Evolutionary conservation across 2,888 invertebrate genomes (phyloP), one percentile per base, ranked within the genome.

Genomic region (Diaperis boleti): DNA sequence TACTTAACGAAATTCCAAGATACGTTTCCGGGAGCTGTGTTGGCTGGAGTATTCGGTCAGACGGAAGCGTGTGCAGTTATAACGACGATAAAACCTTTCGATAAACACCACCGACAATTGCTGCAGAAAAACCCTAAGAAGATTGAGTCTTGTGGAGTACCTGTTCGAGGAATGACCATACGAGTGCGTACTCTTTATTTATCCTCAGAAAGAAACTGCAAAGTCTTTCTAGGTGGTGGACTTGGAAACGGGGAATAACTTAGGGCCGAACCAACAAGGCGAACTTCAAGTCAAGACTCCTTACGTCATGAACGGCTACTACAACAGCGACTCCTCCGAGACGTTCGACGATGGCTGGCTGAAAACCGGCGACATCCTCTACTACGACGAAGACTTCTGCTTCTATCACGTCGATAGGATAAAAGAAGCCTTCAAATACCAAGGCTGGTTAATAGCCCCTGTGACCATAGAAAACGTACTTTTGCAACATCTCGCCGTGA

Each of bases 331-430:
- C 0, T 83, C 83, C 0, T 76, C 74, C 10, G 80, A 81, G 11
- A 70, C 78, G 0, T 81, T 82, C 49, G 77, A 82, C 1, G 82
- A 81, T 17, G 78, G 82, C 1, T 85, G 83, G 81, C 74, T 84
- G 22, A 83, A 81, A 69, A 82, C 84, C 1, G 85, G 85, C 0
- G 85, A 85, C 62, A 73, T 85, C 13, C 79, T 82, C 17, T 84
- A 82, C 64, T 82, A 83, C 63, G 84, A 85, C 63, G 79, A 82
- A 11, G 74, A 82, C 7, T 78, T 77, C 67, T 80, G 83, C 66
- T 81, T 80, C 56, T 85, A 76, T 71, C 80, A 82, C 33, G 78
- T 83, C 0, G 85, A 84, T 14, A 76, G 85, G 13, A 76, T 82
- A 3, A 85, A 85, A 64, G 77, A 83, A 64, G 72, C 85, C 55